Percentiles rank a stretch among this genome's conserved stretches.
Conservation (phyloP, 2,797 vertebrate species). For the Siniperca undulata region DNA sequence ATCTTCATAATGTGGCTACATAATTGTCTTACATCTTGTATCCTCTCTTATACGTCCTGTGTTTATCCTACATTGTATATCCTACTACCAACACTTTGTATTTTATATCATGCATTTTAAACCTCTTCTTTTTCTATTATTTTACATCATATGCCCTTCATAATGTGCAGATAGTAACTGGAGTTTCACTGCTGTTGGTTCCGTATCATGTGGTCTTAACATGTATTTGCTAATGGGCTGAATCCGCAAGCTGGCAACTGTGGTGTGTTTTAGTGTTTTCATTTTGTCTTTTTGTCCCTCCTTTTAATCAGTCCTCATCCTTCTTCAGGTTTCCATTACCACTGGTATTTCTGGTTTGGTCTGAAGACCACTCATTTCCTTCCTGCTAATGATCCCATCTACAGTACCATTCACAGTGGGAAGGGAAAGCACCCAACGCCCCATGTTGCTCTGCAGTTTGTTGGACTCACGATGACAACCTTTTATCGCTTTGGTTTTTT, state of each 20-base stretch:
- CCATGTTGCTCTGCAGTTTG: background rate
- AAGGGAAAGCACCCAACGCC: background rate
- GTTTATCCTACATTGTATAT: background rate
- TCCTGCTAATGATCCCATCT: constrained; percentile 12
- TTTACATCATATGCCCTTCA: background rate
- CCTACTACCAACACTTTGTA: background rate
- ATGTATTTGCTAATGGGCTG: constrained; percentile 16
- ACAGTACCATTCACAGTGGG: background rate
- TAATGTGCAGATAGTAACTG: background rate
- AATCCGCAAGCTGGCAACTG: background rate
- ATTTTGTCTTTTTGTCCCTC: constrained; percentile 1
- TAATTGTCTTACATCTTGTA: background rate
- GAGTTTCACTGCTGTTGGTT: background rate
- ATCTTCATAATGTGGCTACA: background rate
- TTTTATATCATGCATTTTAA: background rate
- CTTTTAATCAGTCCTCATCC: constrained; percentile 34
- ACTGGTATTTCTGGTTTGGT: constrained; percentile 34
- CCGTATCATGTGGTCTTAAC: background rate
- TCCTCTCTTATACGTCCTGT: background rate
- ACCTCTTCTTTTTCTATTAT: background rate
- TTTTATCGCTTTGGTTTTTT: background rate
- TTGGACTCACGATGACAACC: background rate
- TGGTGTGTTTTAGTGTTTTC: constrained; percentile 11
- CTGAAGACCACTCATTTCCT: constrained; percentile 21
- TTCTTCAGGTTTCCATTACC: constrained; percentile 34